Evolutionary conservation across 1,140 invertebrate species (phyloP).

Genomic region (Cydia pomonella): DNA sequence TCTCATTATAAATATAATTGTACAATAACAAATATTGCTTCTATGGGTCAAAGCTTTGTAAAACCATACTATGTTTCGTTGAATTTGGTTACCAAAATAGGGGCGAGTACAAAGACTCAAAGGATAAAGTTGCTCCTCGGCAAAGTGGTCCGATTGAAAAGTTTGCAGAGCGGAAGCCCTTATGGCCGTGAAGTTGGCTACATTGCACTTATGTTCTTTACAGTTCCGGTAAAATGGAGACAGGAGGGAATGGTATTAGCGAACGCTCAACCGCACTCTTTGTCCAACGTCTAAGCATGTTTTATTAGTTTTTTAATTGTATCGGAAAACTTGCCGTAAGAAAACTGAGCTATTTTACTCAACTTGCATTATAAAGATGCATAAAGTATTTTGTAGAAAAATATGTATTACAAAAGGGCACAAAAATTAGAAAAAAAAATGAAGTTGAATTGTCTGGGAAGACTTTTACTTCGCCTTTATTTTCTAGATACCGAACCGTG

Average conservation of each 20-base stretch:
- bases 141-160: slow-evolving; percentile 61
- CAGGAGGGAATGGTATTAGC: slow-evolving; percentile 24
- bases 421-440: too few species aligned
- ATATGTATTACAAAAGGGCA: too few species aligned
- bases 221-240: slow-evolving; percentile 21
- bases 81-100: slow-evolving; percentile 63
- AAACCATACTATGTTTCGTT: slow-evolving; percentile 42
- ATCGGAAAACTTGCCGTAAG: background rate
- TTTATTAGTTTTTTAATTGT: slow-evolving; percentile 24
- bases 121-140: slow-evolving; percentile 52
- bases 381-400: too few species aligned
- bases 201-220: slow-evolving; percentile 43
- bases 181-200: slow-evolving; percentile 35
- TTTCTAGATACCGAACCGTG: too few species aligned
- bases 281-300: slow-evolving; percentile 27
- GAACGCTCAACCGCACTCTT: slow-evolving; percentile 30
- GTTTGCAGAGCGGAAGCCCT: slow-evolving; percentile 50
- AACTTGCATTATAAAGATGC: background rate
- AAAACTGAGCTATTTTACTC: slow-evolving; percentile 1
- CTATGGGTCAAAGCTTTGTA: slow-evolving; percentile 48
- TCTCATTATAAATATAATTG: background rate
- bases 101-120: slow-evolving; percentile 47
- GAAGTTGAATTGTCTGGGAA: too few species aligned
- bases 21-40: slow-evolving; percentile 25
- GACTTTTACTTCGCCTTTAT: too few species aligned